Evolutionary conservation across 2,797 vertebrate species (phyloP), one percentile per base, ranked within the genome.

Genomic region (Pelochelys cantorii): DNA sequence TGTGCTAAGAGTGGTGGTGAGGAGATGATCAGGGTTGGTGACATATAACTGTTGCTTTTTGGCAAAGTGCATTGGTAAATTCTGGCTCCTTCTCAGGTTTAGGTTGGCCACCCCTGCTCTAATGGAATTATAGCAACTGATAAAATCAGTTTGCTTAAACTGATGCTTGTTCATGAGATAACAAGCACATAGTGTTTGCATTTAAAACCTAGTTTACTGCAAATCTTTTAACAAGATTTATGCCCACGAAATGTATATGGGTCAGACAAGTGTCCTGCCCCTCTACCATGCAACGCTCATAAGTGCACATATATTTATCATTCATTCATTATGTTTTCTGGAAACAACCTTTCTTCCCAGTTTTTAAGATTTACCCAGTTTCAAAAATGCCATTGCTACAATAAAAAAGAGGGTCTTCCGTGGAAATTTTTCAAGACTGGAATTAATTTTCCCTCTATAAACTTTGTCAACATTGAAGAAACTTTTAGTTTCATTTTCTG

Each of bases 61-160:
- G 8, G 42, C 42, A 48, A 48, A 8, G 42, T 48, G 42, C 42
- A 48, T 48, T 48, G 42, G 42, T 48, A 48, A 48, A 48, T 48
- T 48, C 42, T 48, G 42, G 42, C 42, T 48, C 42, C 42, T 48
- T 48, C 42, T 48, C 7, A 48, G 42, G 42, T 48, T 48, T 48
- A 48, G 42, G 42, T 48, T 48, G 42, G 42, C 42, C 42, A 48
- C 42, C 42, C 42, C 42, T 48, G 42, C 14, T 60, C 74, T 55
- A 57, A 7, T 34, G 27, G 12, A 87, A 37, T 34, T 60, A 5
- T 20, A 27, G 17, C 37, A 85, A 85, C 22, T 83, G 34, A 79
- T 14, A 79, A 80, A 77, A 94, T 93, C 55, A 57, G 18, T 74
- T 95, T 83, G 11, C 79, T 78, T 86, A 92, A 91, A 85, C 11